Evolutionary conservation across 2,113 vertebrate genomes (phyloP).

Genomic region (Stigmatopora nigra): DNA sequence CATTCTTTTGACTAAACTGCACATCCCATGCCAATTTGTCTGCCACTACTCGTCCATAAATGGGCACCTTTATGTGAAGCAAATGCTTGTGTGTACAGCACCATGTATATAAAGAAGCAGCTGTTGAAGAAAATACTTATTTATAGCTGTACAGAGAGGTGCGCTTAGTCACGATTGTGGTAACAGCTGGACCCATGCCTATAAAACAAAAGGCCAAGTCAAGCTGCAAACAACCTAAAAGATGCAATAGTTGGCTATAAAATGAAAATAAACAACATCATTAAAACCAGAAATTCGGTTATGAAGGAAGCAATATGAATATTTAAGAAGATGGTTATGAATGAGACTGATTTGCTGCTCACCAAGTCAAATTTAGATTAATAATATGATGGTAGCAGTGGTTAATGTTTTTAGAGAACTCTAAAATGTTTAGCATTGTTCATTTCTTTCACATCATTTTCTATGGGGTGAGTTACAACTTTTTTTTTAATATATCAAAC

Average conservation of each 20-base stretch:
- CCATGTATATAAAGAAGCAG: slow-evolving; percentile 6
- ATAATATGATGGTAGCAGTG: too few relatives aligned
- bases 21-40: not conserved
- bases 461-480: not conserved
- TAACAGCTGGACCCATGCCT: slow-evolving; percentile 17
- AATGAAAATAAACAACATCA: not conserved
- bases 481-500: not conserved
- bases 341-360: too few relatives aligned
- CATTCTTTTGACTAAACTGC: not conserved
- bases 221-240: slow-evolving; percentile 3
- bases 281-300: not conserved
- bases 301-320: not conserved
- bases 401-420: not conserved
- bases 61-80: not conserved
- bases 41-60: not conserved
- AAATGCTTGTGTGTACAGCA: not conserved
- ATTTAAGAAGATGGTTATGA: too few relatives aligned
- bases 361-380: too few relatives aligned
- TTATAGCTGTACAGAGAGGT: slow-evolving; percentile 11
- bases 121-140: not conserved
- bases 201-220: slow-evolving; percentile 4
- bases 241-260: not conserved
- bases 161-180: slow-evolving; percentile 10
- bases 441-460: not conserved
- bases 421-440: not conserved